Evolutionary conservation across 2,113 vertebrate species (phyloP), one percentile per base, ranked within the genome.

Genomic region (Epinephelus fuscoguttatus): DNA sequence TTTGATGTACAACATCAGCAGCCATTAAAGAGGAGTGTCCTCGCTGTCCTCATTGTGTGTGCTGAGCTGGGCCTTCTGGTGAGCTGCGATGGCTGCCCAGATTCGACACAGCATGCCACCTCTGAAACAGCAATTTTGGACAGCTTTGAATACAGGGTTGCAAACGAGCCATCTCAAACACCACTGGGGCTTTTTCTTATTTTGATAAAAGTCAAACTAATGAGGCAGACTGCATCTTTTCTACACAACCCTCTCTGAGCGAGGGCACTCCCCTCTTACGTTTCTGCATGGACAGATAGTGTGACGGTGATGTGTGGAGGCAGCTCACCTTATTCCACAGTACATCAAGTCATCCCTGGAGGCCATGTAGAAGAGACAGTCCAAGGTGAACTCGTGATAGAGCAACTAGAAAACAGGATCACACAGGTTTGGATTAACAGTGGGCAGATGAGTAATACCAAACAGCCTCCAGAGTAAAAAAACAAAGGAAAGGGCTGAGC

Each of bases 261-360:
- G n/a, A 60, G 50, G 63, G 25, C 15, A 0, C 45, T 64, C n/a
- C 3, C 42, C 47, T 64, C 15, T 23, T 53, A 4, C 17, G 12
- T 71, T 59, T 86, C 27, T 78, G 52, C 61, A 25, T 62, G 72
- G 69, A 64, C 63, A 49, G 62, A 37, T 17, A 18, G 18, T n/a
- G 57, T 68, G 71, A 81, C 23, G 10, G n/a, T 59, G 72, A 89
- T 62, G 60, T 8, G 42, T 21, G 33, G 52, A 57, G 80, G 49
- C 14, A 8, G 45, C 93, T 95, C 85, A 96, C 96, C 90, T 95
- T 91, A 97, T 94, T 55, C 84, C 89, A 47, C 94, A 95, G 75
- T 98, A 97, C 75, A 92, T 92, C 73, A 98, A 94, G 84, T 98
- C 97, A 2, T 98, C 97, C 63, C 90, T 94, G 61, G 94, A 95